Evolutionary conservation across 2,797 vertebrate species (phyloP).

Genomic region (Myiotriccus ornatus): DNA sequence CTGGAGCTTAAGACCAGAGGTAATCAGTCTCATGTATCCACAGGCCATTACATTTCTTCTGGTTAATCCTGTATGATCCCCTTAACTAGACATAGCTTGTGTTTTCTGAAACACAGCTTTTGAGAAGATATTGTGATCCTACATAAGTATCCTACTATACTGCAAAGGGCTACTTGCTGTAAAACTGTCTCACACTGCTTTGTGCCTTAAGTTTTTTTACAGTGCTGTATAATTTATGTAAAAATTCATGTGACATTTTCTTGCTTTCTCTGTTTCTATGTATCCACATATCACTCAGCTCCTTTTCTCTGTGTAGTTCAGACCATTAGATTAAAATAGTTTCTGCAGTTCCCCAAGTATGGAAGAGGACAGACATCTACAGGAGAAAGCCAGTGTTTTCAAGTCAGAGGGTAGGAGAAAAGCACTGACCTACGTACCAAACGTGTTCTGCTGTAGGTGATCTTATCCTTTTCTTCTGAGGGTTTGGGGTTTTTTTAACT

Average conservation of each 20-base stretch:
- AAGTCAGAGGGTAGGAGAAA: not conserved
- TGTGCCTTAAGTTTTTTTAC: not conserved
- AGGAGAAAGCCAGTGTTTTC: not conserved
- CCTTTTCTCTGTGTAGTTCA: not conserved
- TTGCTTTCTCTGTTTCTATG: not conserved
- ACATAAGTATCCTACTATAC: not conserved
- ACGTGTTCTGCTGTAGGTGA: not conserved
- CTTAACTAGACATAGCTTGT: not conserved
- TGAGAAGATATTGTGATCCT: not conserved
- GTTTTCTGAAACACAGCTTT: not conserved
- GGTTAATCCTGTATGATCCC: not conserved
- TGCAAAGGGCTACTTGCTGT: not conserved
- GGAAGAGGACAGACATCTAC: not conserved
- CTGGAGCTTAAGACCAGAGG: not conserved
- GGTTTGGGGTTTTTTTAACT: not conserved
- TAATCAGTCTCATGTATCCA: not conserved
- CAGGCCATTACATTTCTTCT: not conserved
- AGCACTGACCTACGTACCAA: not conserved
- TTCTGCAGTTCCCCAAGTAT: not conserved
- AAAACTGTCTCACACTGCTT: not conserved
- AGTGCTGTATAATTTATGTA: not conserved
- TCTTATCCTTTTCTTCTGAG: not conserved
- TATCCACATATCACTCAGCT: not conserved
- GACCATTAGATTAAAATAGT: not conserved
- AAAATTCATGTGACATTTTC: not conserved